Evolutionary conservation across 2,888 invertebrate genomes (phyloP), one percentile per base, ranked within the genome.

Genomic region (Spicauda simplicius): DNA sequence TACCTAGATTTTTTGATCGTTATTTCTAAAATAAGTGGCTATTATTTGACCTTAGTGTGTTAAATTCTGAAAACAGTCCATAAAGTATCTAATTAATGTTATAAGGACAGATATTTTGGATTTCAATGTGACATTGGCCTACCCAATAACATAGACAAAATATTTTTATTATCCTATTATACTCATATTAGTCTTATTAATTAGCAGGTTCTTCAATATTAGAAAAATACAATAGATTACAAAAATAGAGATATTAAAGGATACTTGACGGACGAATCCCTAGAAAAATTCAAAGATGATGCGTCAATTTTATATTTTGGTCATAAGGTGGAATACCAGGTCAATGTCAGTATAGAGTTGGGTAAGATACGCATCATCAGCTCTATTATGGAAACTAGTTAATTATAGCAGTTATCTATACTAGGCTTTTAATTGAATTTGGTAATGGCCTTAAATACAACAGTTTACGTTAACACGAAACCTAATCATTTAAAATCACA

Each of bases 261-360:
- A 37, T 1, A 37, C 33, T 10, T 10, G 33, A 12, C 37, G 1
- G 1, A 0, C 12, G n/a, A 45, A 45, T 45, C n/a, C n/a, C 16
- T 45, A n/a, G n/a, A 45, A 45, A n/a, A 45, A n/a, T 0, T 45
- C n/a, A n/a, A 3, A 14, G 14, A 5, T 45, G 45, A 7, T 45
- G 5, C n/a, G n/a, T 45, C 4, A 45, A 6, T n/a, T n/a, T n/a
- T 45, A 45, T 45, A n/a, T n/a, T 45, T 45, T 45, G n/a, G 14
- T 45, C 12, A 45, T 45, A 45, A n/a, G n/a, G n/a, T 45, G 30
- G 20, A 59, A 52, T 45, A 57, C 41, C 57, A 57, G 57, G 57
- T 41, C 57, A 57, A 57, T 57, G 45, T n/a, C 45, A 45, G 12
- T 45, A n/a, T 48, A 48, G 48, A 52, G 14, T 58, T 58, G 12